These are phyloP conservation scores for Lutraria rhynchaena DNA, from an alignment of 1,140 invertebrate species.

Conservation along the genomic window DNA sequence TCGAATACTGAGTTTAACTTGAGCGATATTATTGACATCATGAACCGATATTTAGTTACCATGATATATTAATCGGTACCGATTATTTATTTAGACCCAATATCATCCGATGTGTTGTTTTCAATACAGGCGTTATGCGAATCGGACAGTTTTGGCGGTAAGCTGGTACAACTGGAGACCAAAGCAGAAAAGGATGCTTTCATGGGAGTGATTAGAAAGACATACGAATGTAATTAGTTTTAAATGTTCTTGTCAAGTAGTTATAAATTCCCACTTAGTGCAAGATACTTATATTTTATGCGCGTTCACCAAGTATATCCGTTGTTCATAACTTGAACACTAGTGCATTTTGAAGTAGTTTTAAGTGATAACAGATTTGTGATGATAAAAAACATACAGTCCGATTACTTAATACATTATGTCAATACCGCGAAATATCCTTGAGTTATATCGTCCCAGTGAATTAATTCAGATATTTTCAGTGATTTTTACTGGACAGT, in stretches of 20 bases:
- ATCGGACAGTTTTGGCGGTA: conserved; percentile 26
- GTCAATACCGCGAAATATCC: too few relatives aligned
- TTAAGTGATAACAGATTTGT: too few relatives aligned
- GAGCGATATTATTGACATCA: background rate
- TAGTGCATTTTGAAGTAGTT: too few relatives aligned
- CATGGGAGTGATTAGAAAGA: conserved; percentile 25
- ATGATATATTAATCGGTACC: background rate
- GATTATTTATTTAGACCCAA: background rate
- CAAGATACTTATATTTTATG: too few relatives aligned
- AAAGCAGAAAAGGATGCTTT: conserved; percentile 15
- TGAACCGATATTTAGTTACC: background rate
- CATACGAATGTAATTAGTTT: conserved; percentile 30
- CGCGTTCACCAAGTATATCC: too few relatives aligned
- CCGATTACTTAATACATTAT: too few relatives aligned
- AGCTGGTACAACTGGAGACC: conserved; percentile 36
- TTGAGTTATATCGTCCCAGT: too few relatives aligned
- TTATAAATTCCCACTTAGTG: too few relatives aligned
- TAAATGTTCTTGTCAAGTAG: background rate
- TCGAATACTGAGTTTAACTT: background rate
- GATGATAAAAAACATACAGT: too few relatives aligned
- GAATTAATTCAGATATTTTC: too few relatives aligned
- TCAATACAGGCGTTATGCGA: conserved; percentile 33
- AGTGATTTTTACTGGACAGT: conserved; percentile 49
- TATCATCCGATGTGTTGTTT: background rate
- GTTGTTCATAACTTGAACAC: too few relatives aligned